Conservation (phyloP, 2,113 vertebrate genomes). For the Toxotes jaculatrix region DNA sequence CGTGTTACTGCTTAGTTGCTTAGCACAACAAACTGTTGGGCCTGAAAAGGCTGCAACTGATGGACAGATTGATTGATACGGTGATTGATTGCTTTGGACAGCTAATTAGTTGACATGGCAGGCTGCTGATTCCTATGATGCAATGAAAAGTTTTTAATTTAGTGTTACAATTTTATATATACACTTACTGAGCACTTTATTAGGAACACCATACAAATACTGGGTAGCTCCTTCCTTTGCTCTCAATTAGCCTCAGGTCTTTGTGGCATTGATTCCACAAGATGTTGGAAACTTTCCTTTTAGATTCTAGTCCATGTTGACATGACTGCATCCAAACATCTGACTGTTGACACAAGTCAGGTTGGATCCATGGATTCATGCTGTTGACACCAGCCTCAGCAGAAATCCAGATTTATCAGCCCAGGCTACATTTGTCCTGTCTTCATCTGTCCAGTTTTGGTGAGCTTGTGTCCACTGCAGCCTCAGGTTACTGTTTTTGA, state of each 20-base stretch:
- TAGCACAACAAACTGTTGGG: constrained; percentile 42
- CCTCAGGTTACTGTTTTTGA: too few relatives aligned
- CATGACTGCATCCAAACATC: not conserved
- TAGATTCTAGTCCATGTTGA: not conserved
- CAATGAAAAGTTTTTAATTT: not conserved
- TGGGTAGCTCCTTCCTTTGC: too few relatives aligned
- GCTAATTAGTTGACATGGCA: constrained; percentile 24
- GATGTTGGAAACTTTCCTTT: not conserved
- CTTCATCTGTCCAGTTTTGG: too few relatives aligned
- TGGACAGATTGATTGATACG: constrained; percentile 50
- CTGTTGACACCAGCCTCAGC: too few relatives aligned
- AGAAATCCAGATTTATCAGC: too few relatives aligned
- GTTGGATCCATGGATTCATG: too few relatives aligned
- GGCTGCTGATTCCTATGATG: not conserved
- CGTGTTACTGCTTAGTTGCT: constrained; percentile 40
- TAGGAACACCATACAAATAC: not conserved
- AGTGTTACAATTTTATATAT: not conserved
- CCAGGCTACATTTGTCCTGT: too few relatives aligned
- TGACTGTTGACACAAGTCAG: too few relatives aligned
- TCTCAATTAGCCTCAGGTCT: too few relatives aligned
- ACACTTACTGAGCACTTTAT: not conserved
- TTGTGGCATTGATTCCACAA: not conserved
- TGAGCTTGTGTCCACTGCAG: too few relatives aligned
- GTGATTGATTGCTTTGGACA: constrained; percentile 50
- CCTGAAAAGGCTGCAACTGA: constrained; percentile 53